Percentiles rank a stretch among this genome's conserved stretches.
Evolutionary conservation across 2,797 vertebrate species (phyloP).

Genomic region (Gephyroberyx darwinii): DNA sequence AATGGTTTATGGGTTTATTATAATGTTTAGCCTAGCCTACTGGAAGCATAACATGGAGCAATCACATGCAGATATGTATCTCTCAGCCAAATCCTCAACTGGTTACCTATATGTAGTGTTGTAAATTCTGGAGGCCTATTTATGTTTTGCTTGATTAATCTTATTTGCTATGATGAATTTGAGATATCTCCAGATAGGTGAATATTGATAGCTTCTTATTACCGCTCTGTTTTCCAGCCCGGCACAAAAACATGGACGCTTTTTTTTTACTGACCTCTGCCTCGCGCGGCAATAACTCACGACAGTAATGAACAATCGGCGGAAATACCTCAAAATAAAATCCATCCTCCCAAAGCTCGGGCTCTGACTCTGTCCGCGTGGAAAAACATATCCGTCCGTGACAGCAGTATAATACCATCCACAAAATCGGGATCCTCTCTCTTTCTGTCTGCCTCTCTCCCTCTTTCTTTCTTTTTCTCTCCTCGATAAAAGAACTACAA

Average conservation of each 20-base stretch:
- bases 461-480: conserved; percentile 37
- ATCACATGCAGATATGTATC: background rate
- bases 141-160: conserved; percentile 1
- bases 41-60: conserved; percentile 15
- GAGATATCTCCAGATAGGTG: conserved; percentile 29
- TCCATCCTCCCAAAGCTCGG: conserved; percentile 92
- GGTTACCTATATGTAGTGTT: background rate
- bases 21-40: background rate
- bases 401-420: conserved; percentile 79
- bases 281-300: conserved; percentile 92
- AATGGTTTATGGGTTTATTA: conserved; percentile 1
- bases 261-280: conserved; percentile 88
- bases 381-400: conserved; percentile 85
- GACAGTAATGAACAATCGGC: conserved; percentile 96
- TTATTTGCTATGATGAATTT: conserved; percentile 12
- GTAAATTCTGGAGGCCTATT: conserved; percentile 19
- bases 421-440: conserved; percentile 70
- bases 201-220: conserved; percentile 40
- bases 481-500: conserved; percentile 75
- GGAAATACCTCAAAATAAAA: conserved; percentile 99
- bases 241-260: conserved; percentile 32
- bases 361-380: conserved; percentile 76
- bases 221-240: conserved; percentile 47
- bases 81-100: conserved; percentile 8
- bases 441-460: conserved; percentile 54